Conservation (phyloP, 2,797 vertebrate species). For the Dendrocincla fuliginosa region DNA sequence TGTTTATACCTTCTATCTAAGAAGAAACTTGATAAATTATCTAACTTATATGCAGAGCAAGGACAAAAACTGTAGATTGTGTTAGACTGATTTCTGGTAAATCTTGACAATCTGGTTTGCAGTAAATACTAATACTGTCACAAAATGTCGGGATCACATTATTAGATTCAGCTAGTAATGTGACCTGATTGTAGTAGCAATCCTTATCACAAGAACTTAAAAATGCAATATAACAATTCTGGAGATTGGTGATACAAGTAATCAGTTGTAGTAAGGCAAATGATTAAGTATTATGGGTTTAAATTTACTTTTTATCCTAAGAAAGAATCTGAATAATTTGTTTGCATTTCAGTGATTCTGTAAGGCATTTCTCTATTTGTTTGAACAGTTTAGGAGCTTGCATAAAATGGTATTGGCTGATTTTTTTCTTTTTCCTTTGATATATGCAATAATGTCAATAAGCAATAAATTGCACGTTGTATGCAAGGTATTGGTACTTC, state of each 20-base stretch:
- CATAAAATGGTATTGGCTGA: slow-evolving; percentile 44
- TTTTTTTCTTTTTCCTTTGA: slow-evolving; percentile 15
- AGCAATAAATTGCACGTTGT: slow-evolving; percentile 79
- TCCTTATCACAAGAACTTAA: background rate
- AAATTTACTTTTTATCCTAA: background rate
- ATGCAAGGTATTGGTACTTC: slow-evolving; percentile 54
- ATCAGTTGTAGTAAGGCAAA: background rate
- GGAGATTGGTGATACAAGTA: background rate
- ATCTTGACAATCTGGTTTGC: slow-evolving; percentile 42
- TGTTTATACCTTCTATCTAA: background rate
- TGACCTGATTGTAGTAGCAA: background rate
- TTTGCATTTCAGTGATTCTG: slow-evolving; percentile 48
- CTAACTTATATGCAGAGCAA: background rate
- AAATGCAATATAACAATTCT: background rate
- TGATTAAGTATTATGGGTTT: background rate
- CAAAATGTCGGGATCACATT: background rate
- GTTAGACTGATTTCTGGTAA: background rate
- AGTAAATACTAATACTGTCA: background rate
- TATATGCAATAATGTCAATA: slow-evolving; percentile 74
- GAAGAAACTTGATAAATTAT: background rate
- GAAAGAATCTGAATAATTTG: background rate
- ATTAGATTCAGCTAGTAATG: background rate
- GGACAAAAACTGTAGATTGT: background rate
- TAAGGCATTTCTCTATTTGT: slow-evolving; percentile 43
- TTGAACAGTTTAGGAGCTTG: slow-evolving; percentile 52